Evolutionary conservation across 1,140 invertebrate species (phyloP), one percentile per base, ranked within the genome.

Genomic region (Dufourea novaeangliae): DNA sequence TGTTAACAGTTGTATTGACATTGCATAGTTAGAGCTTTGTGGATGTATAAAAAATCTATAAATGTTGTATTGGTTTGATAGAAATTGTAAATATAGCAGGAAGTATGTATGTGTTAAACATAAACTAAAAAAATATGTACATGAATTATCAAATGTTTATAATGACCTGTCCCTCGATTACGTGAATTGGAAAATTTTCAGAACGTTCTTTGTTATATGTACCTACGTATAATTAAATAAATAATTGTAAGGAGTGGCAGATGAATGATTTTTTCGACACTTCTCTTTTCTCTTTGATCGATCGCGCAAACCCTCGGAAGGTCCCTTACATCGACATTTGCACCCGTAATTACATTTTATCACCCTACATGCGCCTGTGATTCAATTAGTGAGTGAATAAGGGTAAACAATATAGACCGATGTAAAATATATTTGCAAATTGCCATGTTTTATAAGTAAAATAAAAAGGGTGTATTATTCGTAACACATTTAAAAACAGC

Each of bases 281-380:
- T 46, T 62, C 54, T 73, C 50, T 50, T 14, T 57, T 62, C 83
- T 66, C 70, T 76, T 71, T 64, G 50, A 78, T 79, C 67, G 54
- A 79, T 79, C 86, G 69, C 79, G 73, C 74, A 54, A 71, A 82
- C 88, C 87, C 88, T 70, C 68, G 75, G 86, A 87, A 82, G 85
- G 88, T 89, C 82, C 91, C 91, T 91, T 91, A 89, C 87, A 90
- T 88, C 90, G 91, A 92, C 91, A 92, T 91, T 92, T 92, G 90
- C 88, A 89, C 85, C 68, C 84, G 86, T 91, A 91, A 92, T 90
- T 91, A 87, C 88, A 92, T 92, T 91, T 87, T 69, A 78, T 74
- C 87, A 78, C 90, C 90, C 91, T 82, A 88, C 90, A 90, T 86
- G 88, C 85, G 85, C 90, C 88, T 91, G 90, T 92, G 86, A 91